Percentiles rank a stretch among this genome's conserved stretches.
Conservation (phyloP, 2,888 invertebrate species). For the Teleogryllus oceanicus region DNA sequence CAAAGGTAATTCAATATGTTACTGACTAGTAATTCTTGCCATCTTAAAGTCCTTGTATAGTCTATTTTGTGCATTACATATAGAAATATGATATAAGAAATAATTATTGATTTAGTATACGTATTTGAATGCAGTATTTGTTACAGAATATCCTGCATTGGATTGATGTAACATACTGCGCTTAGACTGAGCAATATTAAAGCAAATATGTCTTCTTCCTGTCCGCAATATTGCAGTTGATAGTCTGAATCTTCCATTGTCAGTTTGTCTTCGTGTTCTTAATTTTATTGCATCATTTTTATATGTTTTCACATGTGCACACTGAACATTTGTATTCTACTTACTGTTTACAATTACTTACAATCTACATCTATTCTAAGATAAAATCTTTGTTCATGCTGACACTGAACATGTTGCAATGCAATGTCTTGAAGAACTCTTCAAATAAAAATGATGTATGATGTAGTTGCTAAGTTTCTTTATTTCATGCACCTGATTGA, state of each 20-base stretch:
- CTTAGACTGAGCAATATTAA: neutral
- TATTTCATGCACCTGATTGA: too few relatives aligned
- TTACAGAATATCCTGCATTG: neutral
- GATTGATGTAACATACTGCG: neutral
- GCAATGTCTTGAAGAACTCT: too few relatives aligned
- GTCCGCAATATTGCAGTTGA: neutral
- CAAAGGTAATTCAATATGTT: neutral
- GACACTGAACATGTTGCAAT: too few relatives aligned
- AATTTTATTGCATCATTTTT: too few relatives aligned
- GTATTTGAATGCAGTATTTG: neutral
- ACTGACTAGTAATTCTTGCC: neutral
- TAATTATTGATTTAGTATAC: slow-evolving; percentile 4
- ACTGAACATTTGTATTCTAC: too few relatives aligned
- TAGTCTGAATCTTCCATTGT: slow-evolving; percentile 1
- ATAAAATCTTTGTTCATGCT: too few relatives aligned
- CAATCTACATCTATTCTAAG: too few relatives aligned
- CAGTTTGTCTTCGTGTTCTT: neutral
- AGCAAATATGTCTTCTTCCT: neutral
- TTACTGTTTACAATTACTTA: too few relatives aligned
- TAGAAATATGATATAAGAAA: neutral
- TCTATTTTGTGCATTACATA: too few relatives aligned
- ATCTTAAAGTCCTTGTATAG: neutral
- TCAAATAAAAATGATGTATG: too few relatives aligned
- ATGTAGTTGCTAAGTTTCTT: too few relatives aligned
- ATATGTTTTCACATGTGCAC: too few relatives aligned